Evolutionary conservation across 2,888 invertebrate species (phyloP), one percentile per base, ranked within the genome.

Genomic region (Hecatera dysodea): DNA sequence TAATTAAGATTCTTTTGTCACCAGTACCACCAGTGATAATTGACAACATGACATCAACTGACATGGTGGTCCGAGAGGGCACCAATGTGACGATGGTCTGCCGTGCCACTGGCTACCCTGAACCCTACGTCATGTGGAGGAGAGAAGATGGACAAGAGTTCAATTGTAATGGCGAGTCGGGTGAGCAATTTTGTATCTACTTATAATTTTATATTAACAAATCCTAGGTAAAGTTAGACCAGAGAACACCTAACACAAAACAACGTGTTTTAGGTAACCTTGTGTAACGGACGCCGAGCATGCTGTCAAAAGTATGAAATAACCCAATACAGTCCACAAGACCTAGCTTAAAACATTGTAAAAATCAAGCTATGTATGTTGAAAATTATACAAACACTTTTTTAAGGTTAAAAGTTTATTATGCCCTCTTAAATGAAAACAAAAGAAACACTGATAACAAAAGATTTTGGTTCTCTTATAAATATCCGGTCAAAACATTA

Each of bases 71-170:
- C 7, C 96, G 98, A 24, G 99, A 99, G 94, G 98, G 98, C 19
- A 97, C 98, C 64, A 98, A 98, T 92, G 98, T 98, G 63, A 98
- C 98, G 44, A 96, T 99, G 93, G 97, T 97, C 81, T 99, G 99
- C 92, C 98, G 98, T 89, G 99, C 99, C 33, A 97, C 97, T 24
- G 98, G 98, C 85, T 98, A 98, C 92, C 98, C 98, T 0, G 98
- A 98, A 87, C 99, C 99, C 19, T 98, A 98, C 92, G 98, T 99
- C 84, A 98, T 98, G 98, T 99, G 98, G 98, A 96, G 98, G 55
- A 96, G 98, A 50, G 98, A 98, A 93, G 98, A 99, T 88, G 98
- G 98, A 70, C 97, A 98, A 87, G 98, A 98, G 90, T 98, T 98
- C 94, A 97, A 98, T 92, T 98, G 98, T 93, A 98, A 98, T 88